Base-by-base conservation (phyloP, 1,140 invertebrate genomes). In the Formica selysi region DNA sequence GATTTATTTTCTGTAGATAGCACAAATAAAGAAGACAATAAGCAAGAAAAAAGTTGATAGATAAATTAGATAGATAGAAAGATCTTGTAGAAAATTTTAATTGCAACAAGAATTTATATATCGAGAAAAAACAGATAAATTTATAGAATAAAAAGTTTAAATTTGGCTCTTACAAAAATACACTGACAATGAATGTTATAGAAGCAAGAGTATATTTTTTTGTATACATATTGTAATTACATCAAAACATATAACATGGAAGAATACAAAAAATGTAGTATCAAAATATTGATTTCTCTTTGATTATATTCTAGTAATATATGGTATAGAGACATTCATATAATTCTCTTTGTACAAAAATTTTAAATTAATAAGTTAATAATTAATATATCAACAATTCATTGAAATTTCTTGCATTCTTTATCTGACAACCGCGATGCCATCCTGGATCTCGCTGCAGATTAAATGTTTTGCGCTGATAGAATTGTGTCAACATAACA, bases 391-490 rank as follows among this genome's bases (percentile, higher is more conserved):
- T 89, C 62, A 81, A 83, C 54, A 79, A 78, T 71, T 81, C 90
- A 79, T 89, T 86, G 51, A 91, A 93, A 90, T 91, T 85, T 38
- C 87, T 91, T 7, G 89, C 44, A 81, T 87, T 87, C 1, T 61
- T 85, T 11, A 61, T 89, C 86, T 93, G 91, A 62, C 84, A 89
- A 51, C 79, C 88, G 0, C 91, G 88, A 38, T 88, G 91, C 90
- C 90, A 92, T 22, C 91, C 87, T 7, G 90, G 90, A 73, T 94
- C 92, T 16, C 61, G 87, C 16, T 90, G 81, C 7, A 94, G 64
- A 76, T 90, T 92, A 0, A 92, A 92, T 22, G 88, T 70, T 44
- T 89, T 92, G 29, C 87, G 86, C 26, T 89, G 89, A 74, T 91
- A 93, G 87, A 94, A 93, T 44, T 86, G 85, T 11, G 81, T 85